Evolutionary conservation across 2,113 vertebrate species (phyloP).

Genomic region (Actinemys pallida): DNA sequence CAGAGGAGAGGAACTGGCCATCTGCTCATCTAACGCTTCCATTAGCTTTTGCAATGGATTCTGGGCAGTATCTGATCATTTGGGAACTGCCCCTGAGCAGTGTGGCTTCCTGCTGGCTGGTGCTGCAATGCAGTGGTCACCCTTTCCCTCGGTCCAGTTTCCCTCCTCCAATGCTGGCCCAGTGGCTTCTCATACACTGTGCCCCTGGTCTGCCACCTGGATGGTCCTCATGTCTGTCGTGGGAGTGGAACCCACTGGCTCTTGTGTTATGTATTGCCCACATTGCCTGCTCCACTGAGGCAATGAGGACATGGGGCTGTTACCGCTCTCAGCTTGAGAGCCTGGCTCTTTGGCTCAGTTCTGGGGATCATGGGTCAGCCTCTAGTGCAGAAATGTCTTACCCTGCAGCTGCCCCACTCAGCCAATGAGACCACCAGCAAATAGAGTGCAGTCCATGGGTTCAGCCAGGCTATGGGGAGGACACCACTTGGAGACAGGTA

Average conservation of each 20-base stretch:
- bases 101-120: too few species aligned
- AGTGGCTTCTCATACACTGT: neutral
- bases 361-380: neutral
- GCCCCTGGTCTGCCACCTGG: neutral
- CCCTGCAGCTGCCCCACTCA: neutral
- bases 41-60: neutral
- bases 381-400: neutral
- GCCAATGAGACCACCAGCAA: neutral
- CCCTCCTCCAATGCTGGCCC: neutral
- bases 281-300: neutral
- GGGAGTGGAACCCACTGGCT: neutral
- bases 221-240: neutral
- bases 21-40: neutral
- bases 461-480: neutral
- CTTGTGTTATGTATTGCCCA: neutral
- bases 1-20: neutral
- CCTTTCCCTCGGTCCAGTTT: neutral
- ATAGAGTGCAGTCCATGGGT: neutral
- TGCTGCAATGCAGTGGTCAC: neutral
- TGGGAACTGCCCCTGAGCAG: neutral
- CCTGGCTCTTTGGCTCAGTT: neutral
- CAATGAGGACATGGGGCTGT: neutral
- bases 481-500: neutral
- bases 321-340: neutral
- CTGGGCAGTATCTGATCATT: neutral